Conservation (phyloP, 2,113 vertebrate genomes). For the Pica pica region DNA sequence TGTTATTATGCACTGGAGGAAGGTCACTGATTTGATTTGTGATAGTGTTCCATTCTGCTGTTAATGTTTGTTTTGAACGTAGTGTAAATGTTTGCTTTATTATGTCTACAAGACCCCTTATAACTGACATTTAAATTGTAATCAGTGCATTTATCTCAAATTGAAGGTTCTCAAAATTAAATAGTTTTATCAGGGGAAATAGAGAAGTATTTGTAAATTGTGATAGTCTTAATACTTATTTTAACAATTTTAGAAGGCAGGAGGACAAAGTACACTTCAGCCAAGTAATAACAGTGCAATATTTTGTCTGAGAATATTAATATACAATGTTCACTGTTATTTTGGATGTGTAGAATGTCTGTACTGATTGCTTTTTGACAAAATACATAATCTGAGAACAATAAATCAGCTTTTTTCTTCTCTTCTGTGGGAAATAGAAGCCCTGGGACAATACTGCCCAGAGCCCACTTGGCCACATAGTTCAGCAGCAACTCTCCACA, state of each 20-base stretch:
- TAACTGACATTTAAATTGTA: constrained; percentile 31
- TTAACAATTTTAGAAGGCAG: not conserved
- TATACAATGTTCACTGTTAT: not conserved
- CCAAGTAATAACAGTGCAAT: not conserved
- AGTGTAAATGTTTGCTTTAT: not conserved
- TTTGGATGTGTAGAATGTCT: not conserved
- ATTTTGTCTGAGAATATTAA: not conserved
- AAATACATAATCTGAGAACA: not conserved
- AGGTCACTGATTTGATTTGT: constrained; percentile 57
- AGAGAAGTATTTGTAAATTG: not conserved
- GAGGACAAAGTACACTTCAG: not conserved
- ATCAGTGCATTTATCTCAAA: constrained; percentile 26
- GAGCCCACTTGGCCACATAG: not conserved
- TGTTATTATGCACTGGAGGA: not conserved
- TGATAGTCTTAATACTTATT: not conserved
- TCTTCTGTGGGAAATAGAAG: not conserved
- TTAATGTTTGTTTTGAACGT: not conserved
- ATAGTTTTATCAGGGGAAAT: not conserved
- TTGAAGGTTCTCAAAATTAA: not conserved
- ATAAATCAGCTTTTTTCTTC: not conserved
- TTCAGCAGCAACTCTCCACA: not conserved
- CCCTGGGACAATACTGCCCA: not conserved
- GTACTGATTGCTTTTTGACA: not conserved
- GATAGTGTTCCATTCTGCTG: not conserved
- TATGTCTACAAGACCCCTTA: not conserved